phyloP scores from a whole-genome alignment of 2,888 invertebrate genomes.

The Polia nebulosa region DNA sequence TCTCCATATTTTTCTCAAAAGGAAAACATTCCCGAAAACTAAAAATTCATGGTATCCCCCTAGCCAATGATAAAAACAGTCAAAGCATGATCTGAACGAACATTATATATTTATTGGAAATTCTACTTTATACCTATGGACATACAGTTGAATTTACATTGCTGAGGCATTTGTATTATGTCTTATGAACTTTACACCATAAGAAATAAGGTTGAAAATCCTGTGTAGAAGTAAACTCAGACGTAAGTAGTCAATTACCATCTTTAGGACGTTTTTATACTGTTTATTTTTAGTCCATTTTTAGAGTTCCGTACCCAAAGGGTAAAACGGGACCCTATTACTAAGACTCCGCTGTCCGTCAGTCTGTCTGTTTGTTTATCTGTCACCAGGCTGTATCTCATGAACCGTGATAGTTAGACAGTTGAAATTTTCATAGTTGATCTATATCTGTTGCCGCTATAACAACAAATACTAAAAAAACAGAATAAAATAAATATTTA shows the following conservation, averaged over 20 bases:
- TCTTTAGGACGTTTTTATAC: too few relatives aligned
- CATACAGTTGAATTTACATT: slow-evolving; percentile 18
- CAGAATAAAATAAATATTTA: too few relatives aligned
- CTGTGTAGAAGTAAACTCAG: not conserved
- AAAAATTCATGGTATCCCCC: slow-evolving; percentile 25
- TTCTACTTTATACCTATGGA: not conserved
- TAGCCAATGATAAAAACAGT: slow-evolving; percentile 43
- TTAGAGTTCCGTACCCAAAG: too few relatives aligned
- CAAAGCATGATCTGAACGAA: slow-evolving; percentile 43
- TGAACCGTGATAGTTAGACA: too few relatives aligned
- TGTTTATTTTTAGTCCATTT: too few relatives aligned
- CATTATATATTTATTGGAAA: slow-evolving; percentile 3
- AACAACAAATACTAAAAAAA: too few relatives aligned
- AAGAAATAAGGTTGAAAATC: not conserved
- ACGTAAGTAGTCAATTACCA: slow-evolving; percentile 37
- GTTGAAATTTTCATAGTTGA: not conserved
- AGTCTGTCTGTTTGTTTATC: too few relatives aligned
- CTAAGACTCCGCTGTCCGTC: too few relatives aligned
- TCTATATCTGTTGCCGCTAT: too few relatives aligned
- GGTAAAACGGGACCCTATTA: too few relatives aligned
- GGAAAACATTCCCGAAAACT: slow-evolving; percentile 1
- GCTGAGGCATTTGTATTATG: not conserved
- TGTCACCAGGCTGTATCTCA: too few relatives aligned
- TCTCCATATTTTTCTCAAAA: not conserved
- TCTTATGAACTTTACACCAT: not conserved